Conservation (phyloP, 2,888 invertebrate genomes). For the Spisula solida region DNA sequence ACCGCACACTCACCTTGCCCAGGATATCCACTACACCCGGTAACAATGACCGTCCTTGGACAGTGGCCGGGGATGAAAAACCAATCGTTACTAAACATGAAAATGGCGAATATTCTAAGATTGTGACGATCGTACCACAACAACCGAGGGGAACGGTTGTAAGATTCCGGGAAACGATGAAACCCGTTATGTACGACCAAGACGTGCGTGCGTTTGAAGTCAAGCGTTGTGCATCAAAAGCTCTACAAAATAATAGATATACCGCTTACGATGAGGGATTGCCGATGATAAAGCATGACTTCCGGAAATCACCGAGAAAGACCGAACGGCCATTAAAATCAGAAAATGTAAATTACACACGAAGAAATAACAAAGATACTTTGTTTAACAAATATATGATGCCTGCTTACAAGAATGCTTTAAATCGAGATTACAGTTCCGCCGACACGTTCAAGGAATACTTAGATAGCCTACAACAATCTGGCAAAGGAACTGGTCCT, state of each 20-base stretch:
- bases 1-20: constrained; percentile 69
- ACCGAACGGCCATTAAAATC: constrained; percentile 73
- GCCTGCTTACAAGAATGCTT: constrained; percentile 41
- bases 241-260: constrained; percentile 7
- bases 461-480: constrained; percentile 65
- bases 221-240: constrained; percentile 37
- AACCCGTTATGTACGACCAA: constrained; percentile 48
- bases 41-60: constrained; percentile 58
- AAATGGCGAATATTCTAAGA: constrained; percentile 54
- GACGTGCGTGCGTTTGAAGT: constrained; percentile 57
- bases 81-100: constrained; percentile 34
- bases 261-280: constrained; percentile 22
- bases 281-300: constrained; percentile 62
- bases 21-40: constrained; percentile 56
- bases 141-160: constrained; percentile 66
- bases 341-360: constrained; percentile 62
- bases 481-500: constrained; percentile 50
- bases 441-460: constrained; percentile 75
- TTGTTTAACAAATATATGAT: constrained; percentile 56
- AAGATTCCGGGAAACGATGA: constrained; percentile 64
- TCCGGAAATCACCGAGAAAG: constrained; percentile 42
- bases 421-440: constrained; percentile 72
- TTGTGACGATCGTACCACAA: constrained; percentile 55
- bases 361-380: constrained; percentile 44
- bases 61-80: constrained; percentile 45